Evolutionary conservation across 37 sponge, comb jelly and placozoan genomes (phyloP).

Genomic region (Tethya wilhelma): DNA sequence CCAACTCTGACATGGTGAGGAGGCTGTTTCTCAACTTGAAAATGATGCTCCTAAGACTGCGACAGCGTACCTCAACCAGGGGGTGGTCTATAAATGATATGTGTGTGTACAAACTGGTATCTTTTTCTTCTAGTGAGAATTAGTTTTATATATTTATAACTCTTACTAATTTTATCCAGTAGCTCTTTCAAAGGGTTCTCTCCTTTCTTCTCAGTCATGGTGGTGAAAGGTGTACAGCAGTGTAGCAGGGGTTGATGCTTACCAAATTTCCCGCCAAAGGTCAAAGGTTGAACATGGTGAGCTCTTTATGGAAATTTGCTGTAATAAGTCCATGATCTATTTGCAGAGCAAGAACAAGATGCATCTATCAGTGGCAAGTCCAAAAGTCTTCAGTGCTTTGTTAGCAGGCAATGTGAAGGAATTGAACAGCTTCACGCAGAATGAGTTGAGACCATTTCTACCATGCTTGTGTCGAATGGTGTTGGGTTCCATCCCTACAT

Average conservation of each 20-base stretch:
- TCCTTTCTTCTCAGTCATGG: not conserved
- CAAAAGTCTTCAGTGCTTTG: constrained; percentile 47
- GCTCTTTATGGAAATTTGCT: too few species aligned
- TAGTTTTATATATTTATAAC: not conserved
- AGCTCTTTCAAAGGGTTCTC: constrained; percentile 10
- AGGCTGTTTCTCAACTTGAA: constrained; percentile 65
- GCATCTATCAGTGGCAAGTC: too few species aligned
- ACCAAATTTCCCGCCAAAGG: too few species aligned
- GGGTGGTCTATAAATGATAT: constrained; percentile 77
- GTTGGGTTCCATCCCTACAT: constrained; percentile 3
- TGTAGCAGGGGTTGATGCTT: too few species aligned
- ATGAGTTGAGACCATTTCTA: constrained; percentile 68
- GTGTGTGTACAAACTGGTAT: too few species aligned
- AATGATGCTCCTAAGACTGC: constrained; percentile 51
- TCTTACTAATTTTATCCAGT: constrained; percentile 16
- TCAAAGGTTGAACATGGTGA: too few species aligned
- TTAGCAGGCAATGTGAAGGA: constrained; percentile 39
- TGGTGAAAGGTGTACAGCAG: too few species aligned
- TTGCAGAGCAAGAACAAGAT: too few species aligned
- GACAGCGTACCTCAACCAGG: constrained; percentile 53
- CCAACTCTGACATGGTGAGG: constrained; percentile 33
- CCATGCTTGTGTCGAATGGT: constrained; percentile 51
- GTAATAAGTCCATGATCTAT: too few species aligned
- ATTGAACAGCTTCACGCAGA: constrained; percentile 3
- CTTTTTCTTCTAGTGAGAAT: too few species aligned